Evolutionary conservation across 2,113 vertebrate genomes (phyloP).

Genomic region (Pampusana beccarii): DNA sequence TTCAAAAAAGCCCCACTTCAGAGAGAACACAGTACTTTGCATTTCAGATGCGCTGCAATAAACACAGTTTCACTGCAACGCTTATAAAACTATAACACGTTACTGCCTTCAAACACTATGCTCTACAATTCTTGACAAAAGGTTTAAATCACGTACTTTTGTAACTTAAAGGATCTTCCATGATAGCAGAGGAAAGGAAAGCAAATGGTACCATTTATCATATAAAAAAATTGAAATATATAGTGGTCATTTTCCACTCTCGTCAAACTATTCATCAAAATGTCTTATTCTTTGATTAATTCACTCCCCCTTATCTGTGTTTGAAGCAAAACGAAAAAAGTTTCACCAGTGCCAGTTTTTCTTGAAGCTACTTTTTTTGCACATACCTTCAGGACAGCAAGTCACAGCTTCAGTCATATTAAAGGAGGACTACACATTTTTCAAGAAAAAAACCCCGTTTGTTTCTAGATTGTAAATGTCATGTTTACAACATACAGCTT

Average conservation of each 20-base stretch:
- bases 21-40: not conserved
- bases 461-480: not conserved
- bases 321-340: not conserved
- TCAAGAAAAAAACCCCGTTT: not conserved
- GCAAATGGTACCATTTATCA: not conserved
- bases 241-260: not conserved
- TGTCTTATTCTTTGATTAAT: constrained; percentile 13
- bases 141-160: not conserved
- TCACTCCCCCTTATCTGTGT: not conserved
- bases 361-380: not conserved
- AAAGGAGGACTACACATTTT: not conserved
- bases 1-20: not conserved
- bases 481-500: not conserved
- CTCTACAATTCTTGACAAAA: constrained; percentile 31
- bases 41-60: not conserved
- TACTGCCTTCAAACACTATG: not conserved
- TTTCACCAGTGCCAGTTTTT: not conserved
- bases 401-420: not conserved
- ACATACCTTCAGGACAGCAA: not conserved
- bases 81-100: not conserved
- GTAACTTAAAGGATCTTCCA: not conserved
- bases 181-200: not conserved
- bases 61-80: not conserved
- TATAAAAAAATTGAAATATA: not conserved
- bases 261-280: constrained; percentile 23